These are phyloP conservation scores for Seira ritae DNA, from an alignment of 2,888 invertebrate species.

Conservation along the genomic window DNA sequence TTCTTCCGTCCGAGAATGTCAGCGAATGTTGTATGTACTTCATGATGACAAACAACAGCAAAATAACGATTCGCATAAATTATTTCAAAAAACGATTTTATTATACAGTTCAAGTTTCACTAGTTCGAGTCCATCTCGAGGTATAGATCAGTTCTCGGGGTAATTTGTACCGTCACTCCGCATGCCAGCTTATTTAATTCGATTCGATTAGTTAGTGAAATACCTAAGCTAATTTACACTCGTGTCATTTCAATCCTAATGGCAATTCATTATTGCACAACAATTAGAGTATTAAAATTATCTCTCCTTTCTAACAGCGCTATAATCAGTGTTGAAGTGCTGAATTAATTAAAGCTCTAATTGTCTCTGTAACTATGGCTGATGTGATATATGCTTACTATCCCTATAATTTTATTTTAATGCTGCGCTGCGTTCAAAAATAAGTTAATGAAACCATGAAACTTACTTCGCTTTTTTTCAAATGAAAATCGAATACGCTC, in stretches of 20 bases:
- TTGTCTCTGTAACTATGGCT: too few relatives aligned
- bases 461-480: too few relatives aligned
- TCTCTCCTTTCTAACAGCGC: not conserved
- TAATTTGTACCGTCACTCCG: too few relatives aligned
- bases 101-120: conserved; percentile 6
- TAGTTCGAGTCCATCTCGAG: not conserved
- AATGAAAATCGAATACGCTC: too few relatives aligned
- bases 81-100: not conserved
- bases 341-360: not conserved
- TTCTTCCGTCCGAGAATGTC: too few relatives aligned
- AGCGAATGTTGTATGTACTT: too few relatives aligned
- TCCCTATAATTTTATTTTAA: too few relatives aligned
- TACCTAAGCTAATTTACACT: not conserved
- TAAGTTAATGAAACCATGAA: too few relatives aligned
- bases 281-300: not conserved
- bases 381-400: too few relatives aligned
- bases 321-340: not conserved
- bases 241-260: not conserved
- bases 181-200: too few relatives aligned
- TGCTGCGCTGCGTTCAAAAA: too few relatives aligned
- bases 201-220: too few relatives aligned
- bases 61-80: not conserved
- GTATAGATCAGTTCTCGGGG: not conserved
- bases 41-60: not conserved
- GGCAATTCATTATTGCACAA: not conserved